Base-by-base conservation (phyloP, 1,140 invertebrate species). In the Micrasema longulum region DNA sequence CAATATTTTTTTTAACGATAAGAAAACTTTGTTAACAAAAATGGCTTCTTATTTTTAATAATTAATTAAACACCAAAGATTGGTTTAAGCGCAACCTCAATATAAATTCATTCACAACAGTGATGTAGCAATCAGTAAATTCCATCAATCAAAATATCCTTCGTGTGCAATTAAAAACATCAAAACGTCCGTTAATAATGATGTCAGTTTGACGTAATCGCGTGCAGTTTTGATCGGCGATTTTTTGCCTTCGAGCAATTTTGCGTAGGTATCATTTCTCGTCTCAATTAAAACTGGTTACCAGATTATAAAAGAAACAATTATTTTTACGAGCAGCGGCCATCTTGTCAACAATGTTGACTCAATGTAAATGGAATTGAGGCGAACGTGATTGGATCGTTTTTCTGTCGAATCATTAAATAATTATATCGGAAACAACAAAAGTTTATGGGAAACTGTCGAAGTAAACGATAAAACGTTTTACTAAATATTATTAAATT, bases 131-230 rank as follows among this genome's bases (percentile, higher is more conserved):
- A 31, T 31, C 26, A 31, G 26, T 31, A 31, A 31, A 31, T 31
- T 31, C 43, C 43, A 47, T 47, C 43, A n/a, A 47, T 47, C 26
- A 31, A 31, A 31, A 7, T 31, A 31, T 31, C 26, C 26, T n/a
- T 16, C n/a, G 43, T 47, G 43, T 47, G 43, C 16, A 47, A 47
- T 47, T 47, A 47, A 47, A 47, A n/a, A 47, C 10, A 3, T n/a
- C 43, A 14, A 47, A 47, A 47, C 43, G 43, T 16, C 16, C 16
- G 43, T 2, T 16, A 47, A 47, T 47, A 14, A 14, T 47, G 43
- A 47, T 16, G 43, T 47, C 43, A 47, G 43, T 47, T n/a, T 47
- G 43, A 47, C 43, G 43, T 47, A 47, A 47, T 47, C 43, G 43
- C 43, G 43, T 47, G n/a, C n/a, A 47, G n/a, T 47, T 47, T 47